Base-by-base conservation (phyloP, 1,140 invertebrate genomes). In the Frieseomelitta varia region DNA sequence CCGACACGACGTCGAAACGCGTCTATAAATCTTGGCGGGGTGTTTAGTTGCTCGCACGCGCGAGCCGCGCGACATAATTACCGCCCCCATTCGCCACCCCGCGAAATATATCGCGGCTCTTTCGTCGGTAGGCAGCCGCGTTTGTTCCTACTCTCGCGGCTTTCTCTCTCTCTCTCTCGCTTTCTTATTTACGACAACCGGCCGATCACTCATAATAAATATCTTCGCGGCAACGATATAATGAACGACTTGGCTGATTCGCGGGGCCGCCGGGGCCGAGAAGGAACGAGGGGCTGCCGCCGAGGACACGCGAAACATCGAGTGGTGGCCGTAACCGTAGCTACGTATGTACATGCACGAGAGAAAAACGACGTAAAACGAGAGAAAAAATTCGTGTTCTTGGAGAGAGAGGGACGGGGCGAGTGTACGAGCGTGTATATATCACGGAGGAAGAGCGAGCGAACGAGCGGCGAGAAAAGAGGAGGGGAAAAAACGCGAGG, bases 51-150 rank as follows among this genome's bases (percentile, higher is more conserved):
- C 56, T 56, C 30, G 72, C 30, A 55, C 39, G 39, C 71, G 67
- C 65, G 76, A 39, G 30, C 65, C 72, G 39, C 65, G 83, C 84
- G 85, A 90, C 90, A 90, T 90, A 87, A 91, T 91, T 91, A 87
- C 85, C 85, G 77, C 85, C 81, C 85, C 72, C 71, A 73, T 90
- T 87, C 85, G 71, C 73, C 81, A 88, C 85, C 84, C 86, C 34
- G 63, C 55, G 80, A 84, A 84, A 84, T 82, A 83, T 68, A 76
- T 81, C 80, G 84, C 58, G 17, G 55, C 61, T 76, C 39, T 73
- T 71, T 85, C 65, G 76, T 65, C 83, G 84, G 63, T 85, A 69
- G 58, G 65, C 71, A 86, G 84, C 86, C 76, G 63, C 68, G 74
- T 84, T 88, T 88, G 67, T 88, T 85, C 85, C 56, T 83, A 78